Evolutionary conservation across 2,888 invertebrate species (phyloP).

Genomic region (Leptogaster cylindrica): DNA sequence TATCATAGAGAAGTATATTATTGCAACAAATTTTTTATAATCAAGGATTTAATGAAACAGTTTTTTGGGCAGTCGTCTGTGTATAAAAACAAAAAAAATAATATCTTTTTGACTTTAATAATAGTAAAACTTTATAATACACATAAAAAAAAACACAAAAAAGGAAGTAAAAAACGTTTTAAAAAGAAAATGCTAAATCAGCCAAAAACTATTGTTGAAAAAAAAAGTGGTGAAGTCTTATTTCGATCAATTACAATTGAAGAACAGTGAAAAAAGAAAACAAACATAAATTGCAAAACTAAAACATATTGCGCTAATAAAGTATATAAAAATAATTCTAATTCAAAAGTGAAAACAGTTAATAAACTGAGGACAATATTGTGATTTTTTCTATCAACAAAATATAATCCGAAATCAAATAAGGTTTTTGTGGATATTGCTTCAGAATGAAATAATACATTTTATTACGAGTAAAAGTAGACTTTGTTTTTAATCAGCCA

Average conservation of each 20-base stretch:
- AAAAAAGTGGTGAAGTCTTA: conserved; percentile 24
- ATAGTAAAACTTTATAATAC: conserved; percentile 1
- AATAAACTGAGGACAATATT: conserved; percentile 20
- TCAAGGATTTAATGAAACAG: conserved; percentile 19
- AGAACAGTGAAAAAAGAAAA: conserved; percentile 8
- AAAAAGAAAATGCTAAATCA: conserved; percentile 16
- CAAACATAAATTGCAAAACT: conserved; percentile 6
- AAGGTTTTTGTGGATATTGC: conserved; percentile 31
- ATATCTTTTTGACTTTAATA: conserved; percentile 34
- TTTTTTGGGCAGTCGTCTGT: conserved; percentile 31
- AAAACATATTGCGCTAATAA: conserved; percentile 31
- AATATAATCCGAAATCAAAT: conserved; percentile 16
- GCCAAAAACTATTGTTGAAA: conserved; percentile 24
- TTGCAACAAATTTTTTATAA: conserved; percentile 32
- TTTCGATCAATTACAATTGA: conserved; percentile 19
- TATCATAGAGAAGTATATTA: conserved; percentile 35
- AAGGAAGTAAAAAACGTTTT: conserved; percentile 15
- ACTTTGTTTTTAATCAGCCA: conserved; percentile 29
- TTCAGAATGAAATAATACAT: conserved; percentile 27
- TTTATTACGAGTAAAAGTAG: conserved; percentile 33
- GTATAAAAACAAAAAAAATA: conserved; percentile 26
- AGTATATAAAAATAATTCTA: conserved; percentile 28
- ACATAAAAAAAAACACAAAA: conserved; percentile 7
- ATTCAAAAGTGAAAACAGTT: conserved; percentile 34
- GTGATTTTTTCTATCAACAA: conserved; percentile 26